phyloP scores from a whole-genome alignment of 2,797 vertebrate species.

The Danio jaintianensis region DNA sequence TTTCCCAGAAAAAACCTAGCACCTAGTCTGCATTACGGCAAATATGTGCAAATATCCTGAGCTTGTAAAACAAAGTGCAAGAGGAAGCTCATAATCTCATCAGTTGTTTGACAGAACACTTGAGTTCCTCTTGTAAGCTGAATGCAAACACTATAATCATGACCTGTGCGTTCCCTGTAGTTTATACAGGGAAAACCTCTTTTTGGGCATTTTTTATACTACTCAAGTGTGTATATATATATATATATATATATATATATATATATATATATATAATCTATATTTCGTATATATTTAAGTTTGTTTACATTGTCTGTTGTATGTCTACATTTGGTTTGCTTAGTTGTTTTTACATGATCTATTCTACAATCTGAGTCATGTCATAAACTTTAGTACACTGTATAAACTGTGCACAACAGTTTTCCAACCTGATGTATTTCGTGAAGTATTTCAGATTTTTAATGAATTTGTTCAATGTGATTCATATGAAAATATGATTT shows the following conservation, averaged over 20 bases:
- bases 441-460: neutral
- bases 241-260: too few species aligned
- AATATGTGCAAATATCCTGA: neutral
- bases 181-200: neutral
- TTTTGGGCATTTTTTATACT: too few species aligned
- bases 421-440: neutral
- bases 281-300: neutral
- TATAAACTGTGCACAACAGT: neutral
- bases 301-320: neutral
- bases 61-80: neutral
- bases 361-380: neutral
- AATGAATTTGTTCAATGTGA: neutral
- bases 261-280: too few species aligned
- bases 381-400: neutral
- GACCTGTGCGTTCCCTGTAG: neutral
- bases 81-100: slow-evolving; percentile 3
- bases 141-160: neutral
- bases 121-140: slow-evolving; percentile 6
- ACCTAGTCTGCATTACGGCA: neutral
- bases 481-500: neutral
- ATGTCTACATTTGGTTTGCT: neutral
- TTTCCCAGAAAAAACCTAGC: neutral
- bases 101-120: neutral
- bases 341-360: neutral
- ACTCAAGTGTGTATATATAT: too few species aligned